Evolutionary conservation across 2,888 invertebrate genomes (phyloP).

Genomic region (Lochmaea capreae): DNA sequence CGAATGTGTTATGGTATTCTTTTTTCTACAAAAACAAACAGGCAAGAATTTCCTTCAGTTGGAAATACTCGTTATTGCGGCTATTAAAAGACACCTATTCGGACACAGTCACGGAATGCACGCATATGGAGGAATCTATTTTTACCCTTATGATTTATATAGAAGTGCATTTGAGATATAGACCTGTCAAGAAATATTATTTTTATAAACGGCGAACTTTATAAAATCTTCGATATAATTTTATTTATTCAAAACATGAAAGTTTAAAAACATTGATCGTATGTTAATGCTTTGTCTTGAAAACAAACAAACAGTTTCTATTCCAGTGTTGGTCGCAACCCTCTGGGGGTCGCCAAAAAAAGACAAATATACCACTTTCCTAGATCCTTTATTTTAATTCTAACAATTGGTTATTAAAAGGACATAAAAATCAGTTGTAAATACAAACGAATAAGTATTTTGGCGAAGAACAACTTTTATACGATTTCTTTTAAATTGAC

Average conservation of each 20-base stretch:
- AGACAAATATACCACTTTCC: too few species aligned
- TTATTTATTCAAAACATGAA: too few species aligned
- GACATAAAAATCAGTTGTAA: too few species aligned
- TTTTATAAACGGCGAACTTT: neutral
- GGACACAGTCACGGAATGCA: constrained; percentile 17
- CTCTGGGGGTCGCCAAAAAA: too few species aligned
- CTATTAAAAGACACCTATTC: constrained; percentile 28
- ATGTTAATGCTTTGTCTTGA: too few species aligned
- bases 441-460: too few species aligned
- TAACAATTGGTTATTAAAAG: too few species aligned
- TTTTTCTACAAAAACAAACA: neutral
- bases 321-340: too few species aligned
- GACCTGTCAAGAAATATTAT: constrained; percentile 6
- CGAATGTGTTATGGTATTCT: neutral
- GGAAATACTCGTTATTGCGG: neutral
- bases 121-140: constrained; percentile 43
- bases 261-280: too few species aligned
- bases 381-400: too few species aligned
- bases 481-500: neutral
- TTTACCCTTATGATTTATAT: constrained; percentile 45
- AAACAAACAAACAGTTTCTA: too few species aligned
- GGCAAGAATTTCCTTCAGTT: constrained; percentile 6
- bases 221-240: too few species aligned
- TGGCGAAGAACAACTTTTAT: neutral
- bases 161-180: neutral